Percentiles rank a stretch among this genome's conserved stretches.
phyloP scores from a whole-genome alignment of 2,888 invertebrate genomes.

The Automeris io region DNA sequence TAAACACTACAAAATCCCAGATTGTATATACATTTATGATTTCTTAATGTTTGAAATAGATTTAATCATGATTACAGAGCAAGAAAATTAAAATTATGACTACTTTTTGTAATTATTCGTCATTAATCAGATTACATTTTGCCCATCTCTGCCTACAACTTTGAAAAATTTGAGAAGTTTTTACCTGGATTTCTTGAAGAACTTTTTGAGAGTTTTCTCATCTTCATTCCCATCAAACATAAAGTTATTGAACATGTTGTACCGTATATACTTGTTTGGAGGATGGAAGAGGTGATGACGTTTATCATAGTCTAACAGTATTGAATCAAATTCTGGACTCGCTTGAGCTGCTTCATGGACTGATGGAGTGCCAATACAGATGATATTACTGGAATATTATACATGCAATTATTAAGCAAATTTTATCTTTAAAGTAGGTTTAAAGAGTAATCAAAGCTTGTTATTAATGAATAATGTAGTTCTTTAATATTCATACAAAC shows the following conservation, averaged over 20 bases:
- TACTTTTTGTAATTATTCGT: no score
- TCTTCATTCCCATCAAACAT: conserved; percentile 83
- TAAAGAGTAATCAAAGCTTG: no score
- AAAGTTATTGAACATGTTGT: conserved; percentile 94
- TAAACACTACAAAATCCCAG: no score
- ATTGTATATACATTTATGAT: no score
- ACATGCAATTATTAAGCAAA: neutral
- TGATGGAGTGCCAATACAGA: conserved; percentile 93
- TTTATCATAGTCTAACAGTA: conserved; percentile 89
- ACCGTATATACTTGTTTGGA: conserved; percentile 83
- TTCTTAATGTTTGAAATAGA: no score
- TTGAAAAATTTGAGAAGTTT: conserved; percentile 13
- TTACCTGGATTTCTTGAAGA: conserved; percentile 77
- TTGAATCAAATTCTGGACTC: conserved; percentile 60
- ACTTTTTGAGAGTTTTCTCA: conserved; percentile 76
- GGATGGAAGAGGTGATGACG: conserved; percentile 82
- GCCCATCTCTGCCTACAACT: no score
- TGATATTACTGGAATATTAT: conserved; percentile 77
- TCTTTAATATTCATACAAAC: no score
- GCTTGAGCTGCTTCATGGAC: conserved; percentile 82
- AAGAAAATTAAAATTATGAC: no score
- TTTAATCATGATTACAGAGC: no score
- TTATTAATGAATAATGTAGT: no score
- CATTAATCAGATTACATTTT: no score
- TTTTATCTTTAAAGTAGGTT: neutral